Evolutionary conservation across 30 jellyfish, hydroid and myxozoan genomes (phyloP).

Genomic region (Mastigias papua): DNA sequence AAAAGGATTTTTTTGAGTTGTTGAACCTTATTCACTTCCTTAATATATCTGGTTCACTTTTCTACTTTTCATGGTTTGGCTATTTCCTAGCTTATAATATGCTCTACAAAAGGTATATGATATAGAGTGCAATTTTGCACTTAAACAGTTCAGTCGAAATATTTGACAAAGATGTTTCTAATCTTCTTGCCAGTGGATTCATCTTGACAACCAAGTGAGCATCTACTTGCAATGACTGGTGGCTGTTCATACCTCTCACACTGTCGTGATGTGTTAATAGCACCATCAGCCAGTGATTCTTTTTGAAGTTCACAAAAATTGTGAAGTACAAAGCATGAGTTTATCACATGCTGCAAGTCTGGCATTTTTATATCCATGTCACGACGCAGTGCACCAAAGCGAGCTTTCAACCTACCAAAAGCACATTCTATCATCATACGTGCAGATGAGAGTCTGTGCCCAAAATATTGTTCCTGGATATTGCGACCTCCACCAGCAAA

Average conservation of each 20-base stretch:
- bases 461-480: too few relatives aligned
- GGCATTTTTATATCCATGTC: too few relatives aligned
- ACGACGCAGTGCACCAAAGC: too few relatives aligned
- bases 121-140: not conserved
- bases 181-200: not conserved
- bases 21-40: not conserved
- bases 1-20: not conserved
- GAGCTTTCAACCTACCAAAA: too few relatives aligned
- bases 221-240: conserved; percentile 8
- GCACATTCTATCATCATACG: too few relatives aligned
- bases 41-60: not conserved
- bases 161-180: not conserved
- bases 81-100: not conserved
- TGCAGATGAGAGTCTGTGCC: too few relatives aligned
- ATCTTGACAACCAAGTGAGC: conserved; percentile 1
- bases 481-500: too few relatives aligned
- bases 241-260: conserved; percentile 8
- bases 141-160: not conserved
- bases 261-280: not conserved
- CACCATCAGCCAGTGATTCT: conserved; percentile 16
- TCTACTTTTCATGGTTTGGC: not conserved
- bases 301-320: conserved; percentile 35
- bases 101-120: not conserved
- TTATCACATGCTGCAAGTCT: too few relatives aligned
- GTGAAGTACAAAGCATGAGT: too few relatives aligned